Evolutionary conservation across 1,140 invertebrate species (phyloP).

Genomic region (Thaumetopoea pityocampa): DNA sequence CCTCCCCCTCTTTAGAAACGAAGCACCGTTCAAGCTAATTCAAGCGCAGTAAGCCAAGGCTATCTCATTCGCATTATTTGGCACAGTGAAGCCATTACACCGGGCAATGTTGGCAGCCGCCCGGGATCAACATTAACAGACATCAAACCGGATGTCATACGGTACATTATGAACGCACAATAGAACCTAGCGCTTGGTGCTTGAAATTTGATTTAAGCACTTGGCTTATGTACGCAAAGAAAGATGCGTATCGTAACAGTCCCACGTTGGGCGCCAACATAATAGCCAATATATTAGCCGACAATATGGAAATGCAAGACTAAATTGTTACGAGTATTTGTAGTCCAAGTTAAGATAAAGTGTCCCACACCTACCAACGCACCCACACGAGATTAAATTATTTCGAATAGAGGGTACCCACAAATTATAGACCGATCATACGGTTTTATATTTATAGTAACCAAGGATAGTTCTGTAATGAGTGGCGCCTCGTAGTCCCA

Average conservation of each 20-base stretch:
- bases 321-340: not conserved
- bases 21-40: conserved; percentile 36
- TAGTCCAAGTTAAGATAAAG: no score
- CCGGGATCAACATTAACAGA: conserved; percentile 48
- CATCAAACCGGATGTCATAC: conserved; percentile 65
- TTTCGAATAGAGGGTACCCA: no score
- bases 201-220: conserved; percentile 36
- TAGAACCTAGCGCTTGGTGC: conserved; percentile 55
- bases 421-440: no score
- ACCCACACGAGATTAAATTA: no score
- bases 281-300: not conserved
- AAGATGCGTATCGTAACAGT: conserved; percentile 15
- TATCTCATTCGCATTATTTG: conserved; percentile 47
- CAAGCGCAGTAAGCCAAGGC: conserved; percentile 33
- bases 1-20: no score
- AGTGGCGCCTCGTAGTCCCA: no score
- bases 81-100: conserved; percentile 56
- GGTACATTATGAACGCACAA: conserved; percentile 61
- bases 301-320: not conserved
- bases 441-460: no score
- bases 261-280: conserved; percentile 29
- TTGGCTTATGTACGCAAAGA: conserved; percentile 16
- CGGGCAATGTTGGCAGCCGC: conserved; percentile 48
- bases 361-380: no score
- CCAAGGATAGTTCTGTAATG: no score